A percentile compares a stretch with the other conserved stretches of the same genome.
Conservation (phyloP, 30 jellyfish, hydroid and myxozoan genomes). For the Aurelia aurita complex sp. Pacific region DNA sequence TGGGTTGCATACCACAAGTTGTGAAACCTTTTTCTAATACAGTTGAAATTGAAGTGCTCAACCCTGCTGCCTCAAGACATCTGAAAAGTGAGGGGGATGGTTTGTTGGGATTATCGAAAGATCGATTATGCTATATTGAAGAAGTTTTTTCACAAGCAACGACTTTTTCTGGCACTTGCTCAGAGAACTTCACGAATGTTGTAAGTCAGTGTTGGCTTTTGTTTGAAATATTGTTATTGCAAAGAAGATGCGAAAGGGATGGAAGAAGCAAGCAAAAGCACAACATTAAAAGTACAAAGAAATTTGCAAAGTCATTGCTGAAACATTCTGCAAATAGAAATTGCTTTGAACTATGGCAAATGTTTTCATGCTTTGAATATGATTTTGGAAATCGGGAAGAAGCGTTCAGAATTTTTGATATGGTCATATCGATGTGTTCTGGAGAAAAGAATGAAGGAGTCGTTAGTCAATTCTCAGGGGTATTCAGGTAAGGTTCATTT, state of each 20-base stretch:
- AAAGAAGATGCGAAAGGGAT: not conserved
- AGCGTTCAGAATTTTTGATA: conserved; percentile 71
- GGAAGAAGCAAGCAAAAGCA: conserved; percentile 8
- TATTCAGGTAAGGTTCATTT: conserved; percentile 38
- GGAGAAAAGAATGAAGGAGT: conserved; percentile 8
- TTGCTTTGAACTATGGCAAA: conserved; percentile 77
- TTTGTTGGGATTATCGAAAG: not conserved
- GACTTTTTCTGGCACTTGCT: conserved; percentile 7
- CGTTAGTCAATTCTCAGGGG: conserved; percentile 8
- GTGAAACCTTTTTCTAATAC: conserved; percentile 11
- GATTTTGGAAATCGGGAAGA: conserved; percentile 76
- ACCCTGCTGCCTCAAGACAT: not conserved
- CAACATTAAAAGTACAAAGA: conserved; percentile 40
- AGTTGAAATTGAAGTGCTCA: conserved; percentile 7
- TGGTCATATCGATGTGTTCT: conserved; percentile 67
- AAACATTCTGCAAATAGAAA: conserved; percentile 73
- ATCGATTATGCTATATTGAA: conserved; percentile 31
- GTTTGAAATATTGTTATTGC: conserved; percentile 63
- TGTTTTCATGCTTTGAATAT: conserved; percentile 80
- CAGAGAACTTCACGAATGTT: conserved; percentile 10
- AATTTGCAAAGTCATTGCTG: conserved; percentile 74
- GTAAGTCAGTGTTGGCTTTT: conserved; percentile 75
- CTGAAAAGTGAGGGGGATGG: not conserved
- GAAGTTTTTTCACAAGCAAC: conserved; percentile 59
- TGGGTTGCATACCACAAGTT: conserved; percentile 8